Evolutionary conservation across 2,888 invertebrate genomes (phyloP).

Genomic region (Psylliodes chrysocephalus): DNA sequence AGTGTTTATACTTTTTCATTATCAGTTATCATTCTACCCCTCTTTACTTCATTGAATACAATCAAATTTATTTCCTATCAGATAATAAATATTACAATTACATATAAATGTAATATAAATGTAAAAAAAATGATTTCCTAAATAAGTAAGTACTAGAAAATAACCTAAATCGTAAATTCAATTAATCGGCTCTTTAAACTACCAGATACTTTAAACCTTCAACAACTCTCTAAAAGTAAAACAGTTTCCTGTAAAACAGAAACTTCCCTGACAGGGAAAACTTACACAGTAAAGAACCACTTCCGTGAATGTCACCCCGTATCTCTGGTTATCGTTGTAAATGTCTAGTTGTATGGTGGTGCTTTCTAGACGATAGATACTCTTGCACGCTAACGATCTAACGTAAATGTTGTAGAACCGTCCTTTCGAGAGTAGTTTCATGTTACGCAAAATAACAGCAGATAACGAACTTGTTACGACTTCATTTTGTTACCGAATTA

Average conservation of each 20-base stretch:
- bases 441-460: slow-evolving; percentile 27
- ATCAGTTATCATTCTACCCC: no score
- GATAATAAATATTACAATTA: no score
- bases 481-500: slow-evolving; percentile 21
- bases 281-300: background rate
- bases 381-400: slow-evolving; percentile 22
- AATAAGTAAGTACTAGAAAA: no score
- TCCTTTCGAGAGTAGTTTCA: slow-evolving; percentile 24
- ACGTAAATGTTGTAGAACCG: slow-evolving; percentile 24
- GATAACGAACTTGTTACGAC: slow-evolving; percentile 26
- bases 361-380: slow-evolving; percentile 22
- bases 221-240: background rate
- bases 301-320: slow-evolving; percentile 22
- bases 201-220: no score
- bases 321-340: slow-evolving; percentile 25
- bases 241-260: background rate
- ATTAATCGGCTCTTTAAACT: no score
- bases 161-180: no score
- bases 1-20: no score
- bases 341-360: slow-evolving; percentile 19
- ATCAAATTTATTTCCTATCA: no score
- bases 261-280: background rate
- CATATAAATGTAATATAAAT: no score
- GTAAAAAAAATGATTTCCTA: no score
- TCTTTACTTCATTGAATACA: no score